A percentile compares a stretch with the other conserved stretches of the same genome.
Conservation (phyloP, 2,113 vertebrate species). For the Scortum barcoo region DNA sequence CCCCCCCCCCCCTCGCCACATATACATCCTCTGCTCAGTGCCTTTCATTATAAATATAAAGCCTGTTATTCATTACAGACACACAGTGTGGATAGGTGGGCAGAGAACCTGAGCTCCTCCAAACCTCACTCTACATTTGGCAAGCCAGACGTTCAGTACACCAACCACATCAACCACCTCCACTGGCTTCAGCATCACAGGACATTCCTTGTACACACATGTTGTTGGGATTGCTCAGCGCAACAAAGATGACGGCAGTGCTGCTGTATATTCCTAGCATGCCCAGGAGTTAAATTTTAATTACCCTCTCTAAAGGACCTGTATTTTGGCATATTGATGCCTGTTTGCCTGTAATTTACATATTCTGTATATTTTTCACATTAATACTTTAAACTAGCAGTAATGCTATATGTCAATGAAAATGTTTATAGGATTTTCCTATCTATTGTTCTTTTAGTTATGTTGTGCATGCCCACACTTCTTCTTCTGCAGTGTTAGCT, state of each 20-base stretch:
- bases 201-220: slow-evolving; percentile 60
- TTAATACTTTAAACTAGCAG: too few relatives aligned
- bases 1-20: too few relatives aligned
- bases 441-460: too few relatives aligned
- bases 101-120: slow-evolving; percentile 57
- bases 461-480: too few relatives aligned
- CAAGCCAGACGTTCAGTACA: slow-evolving; percentile 39
- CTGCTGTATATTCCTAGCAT: neutral
- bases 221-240: slow-evolving; percentile 31
- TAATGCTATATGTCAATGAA: too few relatives aligned
- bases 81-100: slow-evolving; percentile 35
- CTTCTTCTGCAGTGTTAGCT: too few relatives aligned
- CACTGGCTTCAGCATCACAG: slow-evolving; percentile 44
- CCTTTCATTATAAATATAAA: slow-evolving; percentile 38
- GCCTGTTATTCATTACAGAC: slow-evolving; percentile 52
- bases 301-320: too few relatives aligned
- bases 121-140: slow-evolving; percentile 63
- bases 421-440: too few relatives aligned
- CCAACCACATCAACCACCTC: slow-evolving; percentile 49
- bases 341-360: too few relatives aligned
- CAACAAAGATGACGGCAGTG: neutral
- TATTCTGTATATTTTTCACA: too few relatives aligned
- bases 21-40: slow-evolving; percentile 7
- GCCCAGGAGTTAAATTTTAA: neutral
- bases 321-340: too few relatives aligned